These are phyloP conservation scores for Mallotus villosus DNA, from an alignment of 2,797 vertebrate species.

Conservation along the genomic window DNA sequence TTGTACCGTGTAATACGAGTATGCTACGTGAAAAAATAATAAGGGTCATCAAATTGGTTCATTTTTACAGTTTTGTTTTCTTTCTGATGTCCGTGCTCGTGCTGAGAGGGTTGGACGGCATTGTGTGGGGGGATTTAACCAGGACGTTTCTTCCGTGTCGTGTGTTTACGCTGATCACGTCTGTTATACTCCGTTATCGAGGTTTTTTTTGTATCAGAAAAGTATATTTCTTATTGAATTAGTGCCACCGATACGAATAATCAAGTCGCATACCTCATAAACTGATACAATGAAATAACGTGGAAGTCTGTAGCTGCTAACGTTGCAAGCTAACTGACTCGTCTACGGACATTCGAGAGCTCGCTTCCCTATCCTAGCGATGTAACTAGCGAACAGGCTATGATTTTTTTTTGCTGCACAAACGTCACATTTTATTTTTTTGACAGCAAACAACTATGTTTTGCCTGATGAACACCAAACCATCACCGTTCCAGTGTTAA, in stretches of 20 bases:
- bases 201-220: not conserved
- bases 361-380: not conserved
- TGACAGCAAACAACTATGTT: not conserved
- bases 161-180: slow-evolving; percentile 59
- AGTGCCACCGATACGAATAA: not conserved
- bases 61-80: slow-evolving; percentile 5
- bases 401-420: not conserved
- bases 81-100: slow-evolving; percentile 14
- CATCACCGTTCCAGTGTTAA: not conserved
- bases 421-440: not conserved
- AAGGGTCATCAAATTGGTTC: slow-evolving; percentile 25
- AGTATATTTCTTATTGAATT: not conserved
- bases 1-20: not conserved
- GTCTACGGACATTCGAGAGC: not conserved
- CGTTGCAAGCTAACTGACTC: not conserved
- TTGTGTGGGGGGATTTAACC: slow-evolving; percentile 78
- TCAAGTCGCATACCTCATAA: not conserved
- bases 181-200: slow-evolving; percentile 25
- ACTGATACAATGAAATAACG: not conserved
- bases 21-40: not conserved
- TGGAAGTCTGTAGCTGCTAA: not conserved
- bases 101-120: slow-evolving; percentile 41
- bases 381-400: too few relatives aligned
- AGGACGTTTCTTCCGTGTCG: slow-evolving; percentile 73
- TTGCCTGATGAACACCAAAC: not conserved